A percentile compares a stretch with the other conserved stretches of the same genome.
These are phyloP conservation scores for Heteractis magnifica DNA, from an alignment of 92 coral and sea anemone species.

Conservation along the genomic window DNA sequence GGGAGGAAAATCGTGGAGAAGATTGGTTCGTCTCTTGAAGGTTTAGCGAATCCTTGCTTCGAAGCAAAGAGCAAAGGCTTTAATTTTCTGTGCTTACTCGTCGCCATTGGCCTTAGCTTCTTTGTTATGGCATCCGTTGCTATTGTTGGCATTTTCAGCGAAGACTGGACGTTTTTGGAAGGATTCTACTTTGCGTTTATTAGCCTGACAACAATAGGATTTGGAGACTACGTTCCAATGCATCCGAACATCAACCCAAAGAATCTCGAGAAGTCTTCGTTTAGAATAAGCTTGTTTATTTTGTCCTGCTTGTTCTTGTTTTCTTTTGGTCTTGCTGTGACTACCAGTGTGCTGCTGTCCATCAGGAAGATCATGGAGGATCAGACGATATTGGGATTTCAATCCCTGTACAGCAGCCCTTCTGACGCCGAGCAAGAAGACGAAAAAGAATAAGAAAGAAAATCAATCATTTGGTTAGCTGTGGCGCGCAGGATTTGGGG, in stretches of 20 bases:
- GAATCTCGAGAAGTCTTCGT: constrained; percentile 61
- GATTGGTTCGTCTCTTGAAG: constrained; percentile 58
- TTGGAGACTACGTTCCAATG: constrained; percentile 94
- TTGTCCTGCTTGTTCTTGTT: constrained; percentile 76
- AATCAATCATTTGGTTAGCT: too few species aligned
- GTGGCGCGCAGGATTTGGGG: too few species aligned
- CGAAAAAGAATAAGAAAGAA: not conserved
- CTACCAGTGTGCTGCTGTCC: constrained; percentile 74
- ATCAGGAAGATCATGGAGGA: constrained; percentile 83
- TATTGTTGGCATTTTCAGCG: constrained; percentile 69
- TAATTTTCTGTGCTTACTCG: constrained; percentile 56
- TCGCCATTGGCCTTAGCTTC: constrained; percentile 50
- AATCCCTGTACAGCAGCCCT: constrained; percentile 66
- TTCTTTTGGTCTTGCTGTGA: constrained; percentile 82
- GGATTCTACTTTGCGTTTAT: constrained; percentile 98
- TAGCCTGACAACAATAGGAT: constrained; percentile 93
- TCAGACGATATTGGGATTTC: constrained; percentile 64
- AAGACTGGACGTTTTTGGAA: constrained; percentile 91
- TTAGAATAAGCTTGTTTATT: constrained; percentile 67
- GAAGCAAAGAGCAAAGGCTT: constrained; percentile 49
- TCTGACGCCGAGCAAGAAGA: constrained; percentile 57
- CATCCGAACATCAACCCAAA: constrained; percentile 70
- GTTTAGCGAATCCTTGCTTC: constrained; percentile 35
- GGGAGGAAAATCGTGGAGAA: constrained; percentile 80
- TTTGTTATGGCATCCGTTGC: constrained; percentile 69